Evolutionary conservation across 1,140 invertebrate species (phyloP).

Genomic region (Drosophila littoralis): DNA sequence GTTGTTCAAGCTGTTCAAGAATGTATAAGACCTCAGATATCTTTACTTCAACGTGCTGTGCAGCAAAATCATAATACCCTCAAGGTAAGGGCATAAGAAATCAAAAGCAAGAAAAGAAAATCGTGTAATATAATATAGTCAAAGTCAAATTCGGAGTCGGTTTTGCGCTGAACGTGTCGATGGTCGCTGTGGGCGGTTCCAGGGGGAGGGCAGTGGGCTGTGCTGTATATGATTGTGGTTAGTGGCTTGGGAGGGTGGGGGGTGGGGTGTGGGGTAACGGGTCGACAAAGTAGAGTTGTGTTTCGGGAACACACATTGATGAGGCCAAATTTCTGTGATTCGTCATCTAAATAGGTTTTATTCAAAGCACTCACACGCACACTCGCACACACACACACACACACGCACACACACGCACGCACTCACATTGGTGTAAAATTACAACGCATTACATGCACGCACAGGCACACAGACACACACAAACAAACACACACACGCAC

Average conservation of each 20-base stretch:
- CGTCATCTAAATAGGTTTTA: constrained; percentile 80
- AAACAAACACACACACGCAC: background rate
- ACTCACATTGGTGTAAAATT: constrained; percentile 48
- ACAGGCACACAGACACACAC: constrained; percentile 9
- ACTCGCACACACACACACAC: constrained; percentile 33
- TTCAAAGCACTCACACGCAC: constrained; percentile 35
- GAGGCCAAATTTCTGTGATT: constrained; percentile 81
- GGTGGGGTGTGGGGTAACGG: background rate
- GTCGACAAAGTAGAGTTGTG: constrained; percentile 42
- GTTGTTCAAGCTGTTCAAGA: too few relatives aligned
- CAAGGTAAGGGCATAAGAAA: constrained; percentile 9
- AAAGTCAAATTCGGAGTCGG: constrained; percentile 39
- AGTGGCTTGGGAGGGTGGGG: background rate
- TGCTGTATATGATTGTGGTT: constrained; percentile 3
- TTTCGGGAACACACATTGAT: constrained; percentile 70
- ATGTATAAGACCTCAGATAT: background rate
- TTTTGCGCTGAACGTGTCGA: constrained; percentile 36
- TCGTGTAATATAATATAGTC: constrained; percentile 78
- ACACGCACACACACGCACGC: constrained; percentile 38
- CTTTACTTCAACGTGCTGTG: background rate
- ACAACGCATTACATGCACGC: constrained; percentile 65
- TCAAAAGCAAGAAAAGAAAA: constrained; percentile 36
- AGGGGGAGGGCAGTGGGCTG: constrained; percentile 17
- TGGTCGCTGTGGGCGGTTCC: constrained; percentile 3
- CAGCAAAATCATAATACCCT: constrained; percentile 6